Evolutionary conservation across 2,113 vertebrate genomes (phyloP).

Genomic region (Chiloscyllium plagiosum): DNA sequence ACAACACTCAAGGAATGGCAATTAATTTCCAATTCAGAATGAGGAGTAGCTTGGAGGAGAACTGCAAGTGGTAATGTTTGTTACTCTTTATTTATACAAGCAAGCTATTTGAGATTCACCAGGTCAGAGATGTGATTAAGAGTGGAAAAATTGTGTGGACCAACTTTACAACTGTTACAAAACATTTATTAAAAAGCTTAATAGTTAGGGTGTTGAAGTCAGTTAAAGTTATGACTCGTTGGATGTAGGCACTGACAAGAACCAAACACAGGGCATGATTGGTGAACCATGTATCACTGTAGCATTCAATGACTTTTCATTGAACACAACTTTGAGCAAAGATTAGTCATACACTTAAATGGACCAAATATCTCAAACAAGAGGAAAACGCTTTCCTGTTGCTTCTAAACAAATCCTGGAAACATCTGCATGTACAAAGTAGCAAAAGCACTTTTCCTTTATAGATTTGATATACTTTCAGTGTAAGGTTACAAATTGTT

Average conservation of each 20-base stretch:
- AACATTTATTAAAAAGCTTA: background rate
- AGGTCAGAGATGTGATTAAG: too few species aligned
- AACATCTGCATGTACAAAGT: constrained; percentile 5
- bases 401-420: constrained; percentile 29
- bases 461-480: background rate
- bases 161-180: background rate
- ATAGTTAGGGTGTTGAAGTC: background rate
- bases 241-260: too few species aligned
- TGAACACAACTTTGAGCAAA: constrained; percentile 1
- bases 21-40: too few species aligned
- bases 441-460: background rate
- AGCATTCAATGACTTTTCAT: background rate
- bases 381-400: background rate
- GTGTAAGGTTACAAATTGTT: background rate
- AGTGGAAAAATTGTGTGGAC: too few species aligned
- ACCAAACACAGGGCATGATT: background rate
- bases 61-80: too few species aligned
- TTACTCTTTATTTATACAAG: too few species aligned
- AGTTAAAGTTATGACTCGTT: background rate
- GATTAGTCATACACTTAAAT: background rate
- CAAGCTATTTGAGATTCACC: too few species aligned
- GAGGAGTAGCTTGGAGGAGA: too few species aligned
- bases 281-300: background rate
- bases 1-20: too few species aligned
- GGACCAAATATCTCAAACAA: background rate